Evolutionary conservation across 2,797 vertebrate species (phyloP), one percentile per base, ranked within the genome.

Genomic region (Notolepis coatsorum): DNA sequence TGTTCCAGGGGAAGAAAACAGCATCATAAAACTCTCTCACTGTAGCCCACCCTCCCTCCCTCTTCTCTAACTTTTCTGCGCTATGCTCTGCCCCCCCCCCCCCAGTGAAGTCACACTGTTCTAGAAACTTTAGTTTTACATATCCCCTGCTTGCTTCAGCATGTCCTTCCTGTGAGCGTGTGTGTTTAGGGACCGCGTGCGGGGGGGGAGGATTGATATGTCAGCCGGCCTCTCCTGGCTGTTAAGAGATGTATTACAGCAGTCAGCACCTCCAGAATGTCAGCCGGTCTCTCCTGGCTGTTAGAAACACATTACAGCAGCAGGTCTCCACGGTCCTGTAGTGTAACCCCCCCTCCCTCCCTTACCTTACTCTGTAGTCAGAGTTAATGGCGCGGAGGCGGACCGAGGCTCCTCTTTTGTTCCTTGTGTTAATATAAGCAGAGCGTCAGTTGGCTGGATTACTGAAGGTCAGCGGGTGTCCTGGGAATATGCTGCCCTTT

Each of bases 401-500:
- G 46, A 31, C 69, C 31, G 21, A 76, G 65, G 75, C 71, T 79
- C 79, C 81, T 88, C 75, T 80, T 57, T 85, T 88, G 80, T 89
- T 88, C 84, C 84, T 86, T 78, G 89, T 93, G 90, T 92, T 94
- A 92, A 93, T 92, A 91, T 87, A 87, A 87, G 85, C 86, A 85
- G 89, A 88, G 87, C 85, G 85, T 91, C 88, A 92, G 90, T 86
- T 91, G 93, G 83, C 15, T 90, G 92, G 93, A 94, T 93, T 93
- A 95, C 74, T 92, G 92, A 96, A 96, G 95, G 95, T 97, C 94
- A 96, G 92, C 51, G 76, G 81, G 90, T 93, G 89, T 95, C 94
- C 92, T 95, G 95, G 95, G 96, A 96, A 94, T 95, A 93, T 84
- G 87, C 92, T 96, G 94, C 93, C 95, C 95, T 96, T 96, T 94